Conservation (phyloP, 1,140 invertebrate species). For the Conopomorpha cramerella region DNA sequence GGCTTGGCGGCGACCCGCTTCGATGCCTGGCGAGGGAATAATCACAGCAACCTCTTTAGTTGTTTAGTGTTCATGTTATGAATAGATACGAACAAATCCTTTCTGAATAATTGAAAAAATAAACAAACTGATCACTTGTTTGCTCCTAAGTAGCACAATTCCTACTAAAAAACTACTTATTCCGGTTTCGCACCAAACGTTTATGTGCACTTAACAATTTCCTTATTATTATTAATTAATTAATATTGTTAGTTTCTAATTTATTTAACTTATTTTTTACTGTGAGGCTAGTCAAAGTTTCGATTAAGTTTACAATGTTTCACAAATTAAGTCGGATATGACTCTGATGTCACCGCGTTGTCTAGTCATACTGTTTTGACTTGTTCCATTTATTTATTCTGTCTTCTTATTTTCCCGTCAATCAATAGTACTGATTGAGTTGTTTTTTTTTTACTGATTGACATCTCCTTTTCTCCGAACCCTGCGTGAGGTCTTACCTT, state of each 20-base stretch:
- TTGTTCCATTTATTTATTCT: conserved; percentile 21
- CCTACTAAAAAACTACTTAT: too few relatives aligned
- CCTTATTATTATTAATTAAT: not conserved
- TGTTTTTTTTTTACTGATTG: conserved; percentile 13
- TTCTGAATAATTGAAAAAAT: conserved; percentile 31
- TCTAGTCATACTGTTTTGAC: too few relatives aligned
- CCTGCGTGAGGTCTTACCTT: not conserved
- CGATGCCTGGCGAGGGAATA: too few relatives aligned
- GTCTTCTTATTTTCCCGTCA: conserved; percentile 27
- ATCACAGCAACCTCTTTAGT: conserved; percentile 45
- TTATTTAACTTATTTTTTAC: conserved; percentile 35
- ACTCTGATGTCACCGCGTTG: too few relatives aligned
- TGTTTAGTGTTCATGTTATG: conserved; percentile 58
- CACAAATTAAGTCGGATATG: conserved; percentile 18
- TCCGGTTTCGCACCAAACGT: not conserved
- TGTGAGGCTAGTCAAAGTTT: conserved; percentile 48
- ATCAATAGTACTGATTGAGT: too few relatives aligned
- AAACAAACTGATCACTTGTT: conserved; percentile 30
- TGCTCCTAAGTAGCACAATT: conserved; percentile 29
- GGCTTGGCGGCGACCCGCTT: too few relatives aligned
- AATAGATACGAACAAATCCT: conserved; percentile 45
- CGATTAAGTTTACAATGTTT: conserved; percentile 26
- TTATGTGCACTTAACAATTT: not conserved
- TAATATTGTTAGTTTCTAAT: conserved; percentile 1
- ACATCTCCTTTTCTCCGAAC: conserved; percentile 3